A percentile compares a stretch with the other conserved stretches of the same genome.
phyloP scores from a whole-genome alignment of 2,113 vertebrate species.

The Semnopithecus entellus region DNA sequence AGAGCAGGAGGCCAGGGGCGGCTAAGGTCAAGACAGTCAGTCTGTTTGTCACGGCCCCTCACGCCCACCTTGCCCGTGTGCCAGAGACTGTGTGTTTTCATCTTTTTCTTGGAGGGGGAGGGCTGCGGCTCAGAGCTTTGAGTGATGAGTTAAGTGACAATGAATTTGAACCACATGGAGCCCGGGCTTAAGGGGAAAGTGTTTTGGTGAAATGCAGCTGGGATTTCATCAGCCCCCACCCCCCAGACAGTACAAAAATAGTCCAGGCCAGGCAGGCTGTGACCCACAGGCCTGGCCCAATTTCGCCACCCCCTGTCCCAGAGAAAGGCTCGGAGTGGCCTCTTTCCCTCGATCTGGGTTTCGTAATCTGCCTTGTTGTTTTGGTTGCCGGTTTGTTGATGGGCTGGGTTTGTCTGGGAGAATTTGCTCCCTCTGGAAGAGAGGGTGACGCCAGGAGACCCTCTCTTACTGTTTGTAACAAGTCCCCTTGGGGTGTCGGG shows the following conservation, averaged over 20 bases:
- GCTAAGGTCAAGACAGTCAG: constrained; percentile 57
- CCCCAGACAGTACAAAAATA: constrained; percentile 78
- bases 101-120: constrained; percentile 39
- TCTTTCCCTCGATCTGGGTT: constrained; percentile 29
- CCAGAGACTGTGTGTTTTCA: constrained; percentile 65
- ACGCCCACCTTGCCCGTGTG: constrained; percentile 48
- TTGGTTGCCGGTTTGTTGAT: constrained; percentile 61
- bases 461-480: not conserved
- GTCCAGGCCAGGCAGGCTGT: constrained; percentile 63
- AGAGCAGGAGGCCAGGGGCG: not conserved
- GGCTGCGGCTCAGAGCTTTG: not conserved
- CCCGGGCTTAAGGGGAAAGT: constrained; percentile 62
- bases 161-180: constrained; percentile 78
- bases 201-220: constrained; percentile 71
- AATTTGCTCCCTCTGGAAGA: not conserved
- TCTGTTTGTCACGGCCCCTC: constrained; percentile 62
- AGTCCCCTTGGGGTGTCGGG: not conserved
- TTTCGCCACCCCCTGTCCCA: not conserved
- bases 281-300: constrained; percentile 65
- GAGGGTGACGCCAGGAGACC: not conserved
- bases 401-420: constrained; percentile 43
- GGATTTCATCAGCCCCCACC: constrained; percentile 68
- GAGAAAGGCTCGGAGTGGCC: constrained; percentile 37
- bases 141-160: constrained; percentile 76
- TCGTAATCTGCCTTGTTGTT: constrained; percentile 67